phyloP scores from a whole-genome alignment of 2,888 invertebrate species.

The Mamestra brassicae region DNA sequence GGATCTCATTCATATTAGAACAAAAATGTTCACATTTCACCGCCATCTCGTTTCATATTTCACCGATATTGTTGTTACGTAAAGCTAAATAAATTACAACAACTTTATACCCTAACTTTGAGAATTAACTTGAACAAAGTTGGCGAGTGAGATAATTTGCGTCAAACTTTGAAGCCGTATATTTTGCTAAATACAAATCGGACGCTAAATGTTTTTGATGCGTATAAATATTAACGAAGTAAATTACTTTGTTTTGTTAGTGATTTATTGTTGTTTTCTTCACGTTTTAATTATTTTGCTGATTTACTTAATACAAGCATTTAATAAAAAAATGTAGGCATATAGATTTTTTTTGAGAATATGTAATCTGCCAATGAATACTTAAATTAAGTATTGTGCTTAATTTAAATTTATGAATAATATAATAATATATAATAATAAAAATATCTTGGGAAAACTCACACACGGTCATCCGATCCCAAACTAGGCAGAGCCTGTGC shows the following conservation, averaged over 20 bases:
- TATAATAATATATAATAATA: too few relatives aligned
- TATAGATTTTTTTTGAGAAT: too few relatives aligned
- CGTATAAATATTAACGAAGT: constrained; percentile 53
- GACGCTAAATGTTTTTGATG: constrained; percentile 61
- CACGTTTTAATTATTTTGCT: constrained; percentile 21
- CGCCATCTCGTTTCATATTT: constrained; percentile 28
- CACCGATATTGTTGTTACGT: constrained; percentile 40
- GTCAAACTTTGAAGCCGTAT: constrained; percentile 55
- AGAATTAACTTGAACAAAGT: constrained; percentile 67
- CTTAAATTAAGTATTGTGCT: too few relatives aligned
- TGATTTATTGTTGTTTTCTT: constrained; percentile 50
- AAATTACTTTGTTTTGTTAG: constrained; percentile 47
- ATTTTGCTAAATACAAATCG: constrained; percentile 61
- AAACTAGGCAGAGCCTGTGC: too few relatives aligned
- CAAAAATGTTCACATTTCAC: constrained; percentile 1
- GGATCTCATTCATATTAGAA: not conserved
- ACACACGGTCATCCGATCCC: too few relatives aligned
- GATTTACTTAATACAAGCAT: not conserved
- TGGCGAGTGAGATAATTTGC: constrained; percentile 70
- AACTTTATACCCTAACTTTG: constrained; percentile 53
- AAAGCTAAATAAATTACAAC: constrained; percentile 53
- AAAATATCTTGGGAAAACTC: too few relatives aligned
- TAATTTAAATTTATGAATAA: too few relatives aligned
- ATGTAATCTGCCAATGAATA: too few relatives aligned
- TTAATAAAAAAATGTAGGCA: not conserved